These are phyloP conservation scores for Strigamia maritima DNA, from an alignment of 2,888 invertebrate genomes.

Conservation along the genomic window DNA sequence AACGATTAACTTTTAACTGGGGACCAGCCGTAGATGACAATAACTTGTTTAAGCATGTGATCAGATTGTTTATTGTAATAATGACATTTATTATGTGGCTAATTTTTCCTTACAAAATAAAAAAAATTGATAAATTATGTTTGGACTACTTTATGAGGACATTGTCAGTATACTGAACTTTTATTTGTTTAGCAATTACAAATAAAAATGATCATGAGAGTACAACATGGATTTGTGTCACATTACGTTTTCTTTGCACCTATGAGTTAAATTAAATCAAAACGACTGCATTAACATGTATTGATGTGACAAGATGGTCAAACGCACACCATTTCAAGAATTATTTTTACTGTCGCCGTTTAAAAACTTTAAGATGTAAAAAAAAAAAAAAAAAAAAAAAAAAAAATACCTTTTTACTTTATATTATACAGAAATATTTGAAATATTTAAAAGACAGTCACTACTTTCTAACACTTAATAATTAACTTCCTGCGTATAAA, in stretches of 20 bases:
- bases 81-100: no score
- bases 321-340: not conserved
- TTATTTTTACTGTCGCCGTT: not conserved
- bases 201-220: not conserved
- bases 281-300: not conserved
- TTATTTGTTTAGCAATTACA: conserved; percentile 9
- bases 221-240: conserved; percentile 10
- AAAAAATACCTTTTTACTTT: not conserved
- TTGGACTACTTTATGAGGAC: not conserved
- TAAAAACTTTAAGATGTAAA: not conserved
- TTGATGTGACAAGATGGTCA: not conserved
- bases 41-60: no score
- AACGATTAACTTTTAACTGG: no score
- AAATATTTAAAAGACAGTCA: not conserved
- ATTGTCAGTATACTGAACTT: not conserved
- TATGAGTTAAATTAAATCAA: not conserved
- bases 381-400: not conserved
- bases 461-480: not conserved
- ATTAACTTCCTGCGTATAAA: not conserved
- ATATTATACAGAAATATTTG: conserved; percentile 5
- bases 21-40: no score
- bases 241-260: not conserved
- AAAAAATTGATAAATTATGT: not conserved
- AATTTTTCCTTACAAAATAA: not conserved
- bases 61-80: no score